A percentile compares a stretch with the other conserved stretches of the same genome.
Conservation (phyloP, 2,797 vertebrate genomes). For the Coracias cyanogaster region DNA sequence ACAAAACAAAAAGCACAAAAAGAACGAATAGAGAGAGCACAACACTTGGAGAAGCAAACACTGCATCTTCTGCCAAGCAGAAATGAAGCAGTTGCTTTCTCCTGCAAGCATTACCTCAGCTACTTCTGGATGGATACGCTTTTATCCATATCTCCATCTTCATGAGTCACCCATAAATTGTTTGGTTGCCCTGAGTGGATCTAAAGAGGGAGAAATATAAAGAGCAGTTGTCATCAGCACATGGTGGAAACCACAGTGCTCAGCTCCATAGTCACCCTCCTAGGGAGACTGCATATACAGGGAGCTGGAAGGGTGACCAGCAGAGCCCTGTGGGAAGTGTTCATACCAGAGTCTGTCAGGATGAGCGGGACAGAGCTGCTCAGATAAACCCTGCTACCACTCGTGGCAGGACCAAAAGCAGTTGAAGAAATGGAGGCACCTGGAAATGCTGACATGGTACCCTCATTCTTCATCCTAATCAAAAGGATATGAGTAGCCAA, state of each 20-base stretch:
- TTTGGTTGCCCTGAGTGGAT: not conserved
- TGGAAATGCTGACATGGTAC: not conserved
- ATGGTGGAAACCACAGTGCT: not conserved
- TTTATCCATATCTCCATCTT: constrained; percentile 38
- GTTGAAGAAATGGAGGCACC: not conserved
- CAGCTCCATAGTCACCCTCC: not conserved
- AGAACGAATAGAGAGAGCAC: not conserved
- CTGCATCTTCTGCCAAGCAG: constrained; percentile 2
- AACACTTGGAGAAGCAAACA: not conserved
- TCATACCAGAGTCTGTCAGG: not conserved
- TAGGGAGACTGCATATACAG: not conserved
- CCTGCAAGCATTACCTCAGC: constrained; percentile 48
- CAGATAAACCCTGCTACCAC: not conserved
- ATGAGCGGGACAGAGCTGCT: not conserved
- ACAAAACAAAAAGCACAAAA: not conserved
- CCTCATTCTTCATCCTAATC: not conserved
- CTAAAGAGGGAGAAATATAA: not conserved
- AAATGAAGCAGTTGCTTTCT: constrained; percentile 26
- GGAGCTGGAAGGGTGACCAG: fast-evolving
- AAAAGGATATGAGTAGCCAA: not conserved
- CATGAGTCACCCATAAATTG: constrained; percentile 15
- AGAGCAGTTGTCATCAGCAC: not conserved
- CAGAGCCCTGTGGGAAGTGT: fast-evolving
- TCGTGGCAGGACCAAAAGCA: not conserved
- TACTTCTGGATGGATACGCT: constrained; percentile 30